Evolutionary conservation across 2,888 invertebrate genomes (phyloP).

Genomic region (Galerucella calmariensis): DNA sequence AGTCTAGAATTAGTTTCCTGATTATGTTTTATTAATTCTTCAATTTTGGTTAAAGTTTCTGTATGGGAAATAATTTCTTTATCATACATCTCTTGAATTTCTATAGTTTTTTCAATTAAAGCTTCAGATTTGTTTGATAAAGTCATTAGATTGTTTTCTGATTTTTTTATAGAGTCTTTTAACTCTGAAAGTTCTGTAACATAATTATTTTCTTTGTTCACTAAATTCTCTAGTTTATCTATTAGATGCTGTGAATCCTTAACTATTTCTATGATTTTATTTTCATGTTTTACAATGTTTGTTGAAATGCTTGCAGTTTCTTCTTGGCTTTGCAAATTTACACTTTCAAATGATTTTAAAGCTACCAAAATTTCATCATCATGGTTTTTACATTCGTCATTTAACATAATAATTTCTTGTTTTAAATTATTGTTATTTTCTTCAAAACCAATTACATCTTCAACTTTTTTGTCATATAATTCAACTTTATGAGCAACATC

Average conservation of each 20-base stretch:
- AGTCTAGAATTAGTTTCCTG: not conserved
- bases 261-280: not conserved
- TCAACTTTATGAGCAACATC: not conserved
- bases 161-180: not conserved
- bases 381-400: not conserved
- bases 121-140: not conserved
- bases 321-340: not conserved
- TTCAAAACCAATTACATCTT: not conserved
- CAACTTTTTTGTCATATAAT: not conserved
- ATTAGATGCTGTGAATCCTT: not conserved
- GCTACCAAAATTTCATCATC: not conserved
- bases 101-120: not conserved
- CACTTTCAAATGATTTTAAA: not conserved
- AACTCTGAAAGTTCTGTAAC: not conserved
- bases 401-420: not conserved
- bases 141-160: not conserved
- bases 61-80: not conserved
- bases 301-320: not conserved
- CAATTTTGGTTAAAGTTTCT: not conserved
- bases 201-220: not conserved
- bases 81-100: not conserved
- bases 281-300: not conserved
- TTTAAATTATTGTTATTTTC: not conserved
- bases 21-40: not conserved
- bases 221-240: not conserved